A percentile compares a stretch with the other conserved stretches of the same genome.
These are phyloP conservation scores for Vesta saturnalis DNA, from an alignment of 2,888 invertebrate genomes.

Conservation along the genomic window DNA sequence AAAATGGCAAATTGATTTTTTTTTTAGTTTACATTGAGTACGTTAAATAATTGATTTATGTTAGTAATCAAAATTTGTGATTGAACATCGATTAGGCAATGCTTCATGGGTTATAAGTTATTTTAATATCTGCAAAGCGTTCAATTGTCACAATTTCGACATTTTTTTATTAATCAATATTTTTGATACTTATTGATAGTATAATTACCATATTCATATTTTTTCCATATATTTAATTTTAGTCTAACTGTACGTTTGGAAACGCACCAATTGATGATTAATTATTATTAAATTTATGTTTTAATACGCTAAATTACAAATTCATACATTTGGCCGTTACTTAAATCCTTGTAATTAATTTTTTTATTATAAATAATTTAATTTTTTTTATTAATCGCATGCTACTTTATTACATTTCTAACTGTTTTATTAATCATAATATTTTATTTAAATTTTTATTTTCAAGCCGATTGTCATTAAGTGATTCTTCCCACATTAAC, in stretches of 20 bases:
- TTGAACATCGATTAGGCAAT: not conserved
- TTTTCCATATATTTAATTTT: not conserved
- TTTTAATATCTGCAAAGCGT: not conserved
- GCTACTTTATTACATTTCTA: no score
- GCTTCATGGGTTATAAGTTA: not conserved
- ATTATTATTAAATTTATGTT: not conserved
- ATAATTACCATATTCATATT: not conserved
- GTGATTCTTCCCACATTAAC: no score
- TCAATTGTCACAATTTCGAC: not conserved
- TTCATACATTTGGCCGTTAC: no score
- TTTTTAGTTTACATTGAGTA: not conserved
- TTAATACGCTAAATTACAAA: not conserved
- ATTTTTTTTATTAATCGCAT: no score
- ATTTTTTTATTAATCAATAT: conserved; percentile 4
- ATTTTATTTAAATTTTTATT: no score
- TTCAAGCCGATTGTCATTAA: no score
- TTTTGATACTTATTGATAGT: not conserved
- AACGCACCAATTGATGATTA: not conserved
- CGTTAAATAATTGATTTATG: not conserved
- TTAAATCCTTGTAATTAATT: no score
- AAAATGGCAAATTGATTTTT: not conserved
- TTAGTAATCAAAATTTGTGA: not conserved
- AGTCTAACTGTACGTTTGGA: not conserved
- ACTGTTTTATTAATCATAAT: no score
- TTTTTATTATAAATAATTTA: no score